These are phyloP conservation scores for Diarsia mendica DNA, from an alignment of 2,888 invertebrate species.

Conservation along the genomic window DNA sequence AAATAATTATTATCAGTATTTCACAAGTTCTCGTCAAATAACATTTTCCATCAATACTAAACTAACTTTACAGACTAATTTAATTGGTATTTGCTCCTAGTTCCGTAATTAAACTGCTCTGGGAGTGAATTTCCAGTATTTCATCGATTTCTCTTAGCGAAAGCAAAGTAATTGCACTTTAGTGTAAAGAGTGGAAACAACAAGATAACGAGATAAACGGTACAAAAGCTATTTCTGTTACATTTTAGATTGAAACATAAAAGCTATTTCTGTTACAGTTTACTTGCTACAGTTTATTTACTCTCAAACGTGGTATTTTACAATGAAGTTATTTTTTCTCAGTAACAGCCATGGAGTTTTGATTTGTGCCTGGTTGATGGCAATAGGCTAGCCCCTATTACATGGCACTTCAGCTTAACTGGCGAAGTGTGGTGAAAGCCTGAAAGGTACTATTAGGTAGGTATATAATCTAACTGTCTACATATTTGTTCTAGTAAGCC, in stretches of 20 bases:
- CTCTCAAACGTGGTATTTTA: neutral
- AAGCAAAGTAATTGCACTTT: slow-evolving; percentile 47
- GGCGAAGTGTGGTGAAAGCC: too few species aligned
- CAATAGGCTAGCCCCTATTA: too few species aligned
- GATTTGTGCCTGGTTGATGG: too few species aligned
- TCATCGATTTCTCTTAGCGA: slow-evolving; percentile 26
- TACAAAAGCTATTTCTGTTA: slow-evolving; percentile 27
- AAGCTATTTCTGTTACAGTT: slow-evolving; percentile 31
- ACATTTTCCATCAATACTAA: neutral
- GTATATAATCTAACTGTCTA: too few species aligned
- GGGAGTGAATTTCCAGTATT: slow-evolving; percentile 19
- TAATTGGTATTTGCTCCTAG: slow-evolving; percentile 10
- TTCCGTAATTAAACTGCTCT: slow-evolving; percentile 25
- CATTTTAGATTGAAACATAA: slow-evolving; percentile 22
- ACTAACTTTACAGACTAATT: slow-evolving; percentile 6
- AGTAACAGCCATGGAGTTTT: too few species aligned
- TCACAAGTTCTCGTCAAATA: neutral
- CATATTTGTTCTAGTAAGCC: too few species aligned
- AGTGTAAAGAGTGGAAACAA: slow-evolving; percentile 44
- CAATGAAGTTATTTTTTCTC: neutral
- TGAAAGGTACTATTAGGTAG: too few species aligned
- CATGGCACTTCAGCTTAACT: too few species aligned
- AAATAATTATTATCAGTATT: neutral
- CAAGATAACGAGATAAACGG: slow-evolving; percentile 37
- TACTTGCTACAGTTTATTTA: slow-evolving; percentile 22